phyloP scores from a whole-genome alignment of 2,888 invertebrate genomes.

The Drepanosiphum platanoidis region DNA sequence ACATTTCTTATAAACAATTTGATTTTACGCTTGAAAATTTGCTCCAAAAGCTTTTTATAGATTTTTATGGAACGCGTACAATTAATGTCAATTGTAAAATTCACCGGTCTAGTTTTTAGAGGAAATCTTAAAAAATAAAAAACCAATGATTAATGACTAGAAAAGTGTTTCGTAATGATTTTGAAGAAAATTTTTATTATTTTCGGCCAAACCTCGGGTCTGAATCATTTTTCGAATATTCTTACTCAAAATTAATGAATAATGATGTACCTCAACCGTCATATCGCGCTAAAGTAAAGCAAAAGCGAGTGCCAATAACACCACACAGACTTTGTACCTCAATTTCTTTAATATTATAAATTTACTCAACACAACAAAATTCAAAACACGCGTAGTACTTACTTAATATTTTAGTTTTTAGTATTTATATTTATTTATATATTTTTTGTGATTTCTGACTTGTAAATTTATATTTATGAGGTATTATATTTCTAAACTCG shows the following conservation, averaged over 20 bases:
- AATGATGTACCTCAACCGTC: background rate
- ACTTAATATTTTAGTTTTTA: too few species aligned
- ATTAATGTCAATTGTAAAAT: too few species aligned
- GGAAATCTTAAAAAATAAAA: background rate
- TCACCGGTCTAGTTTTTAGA: background rate
- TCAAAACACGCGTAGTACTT: background rate
- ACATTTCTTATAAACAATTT: too few species aligned
- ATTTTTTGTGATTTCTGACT: too few species aligned
- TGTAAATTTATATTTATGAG: too few species aligned
- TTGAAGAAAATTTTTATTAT: background rate
- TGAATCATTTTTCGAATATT: background rate
- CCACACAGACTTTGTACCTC: background rate
- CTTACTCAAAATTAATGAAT: background rate
- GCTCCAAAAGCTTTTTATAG: too few species aligned
- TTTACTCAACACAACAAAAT: background rate
- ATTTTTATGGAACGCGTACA: too few species aligned
- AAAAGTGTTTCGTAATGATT: background rate
- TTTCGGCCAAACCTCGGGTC: background rate
- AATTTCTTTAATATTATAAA: background rate
- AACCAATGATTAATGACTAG: background rate
- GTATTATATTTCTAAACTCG: too few species aligned
- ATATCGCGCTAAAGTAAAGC: background rate
- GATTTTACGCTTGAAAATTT: too few species aligned
- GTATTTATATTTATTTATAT: too few species aligned
- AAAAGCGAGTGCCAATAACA: background rate